Evolutionary conservation across 1,140 invertebrate genomes (phyloP), one percentile per base, ranked within the genome.

Genomic region (Drosophila sp.): DNA sequence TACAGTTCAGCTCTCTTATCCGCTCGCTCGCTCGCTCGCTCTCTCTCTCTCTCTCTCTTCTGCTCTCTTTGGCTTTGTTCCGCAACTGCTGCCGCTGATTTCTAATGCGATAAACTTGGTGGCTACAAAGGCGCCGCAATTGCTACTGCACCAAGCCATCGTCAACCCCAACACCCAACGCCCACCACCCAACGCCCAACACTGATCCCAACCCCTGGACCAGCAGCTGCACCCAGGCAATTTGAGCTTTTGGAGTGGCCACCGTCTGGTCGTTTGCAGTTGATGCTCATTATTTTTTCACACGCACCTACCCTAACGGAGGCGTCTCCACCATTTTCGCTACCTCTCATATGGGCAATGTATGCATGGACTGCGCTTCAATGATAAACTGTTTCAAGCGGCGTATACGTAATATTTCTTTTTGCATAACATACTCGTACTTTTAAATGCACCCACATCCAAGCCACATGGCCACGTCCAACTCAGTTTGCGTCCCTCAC

Each of bases 381-480:
- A 70, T 71, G 69, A 85, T 84, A 80, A 80, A 80, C 66, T 75
- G 66, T 60, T 67, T 78, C 33, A 47, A 68, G 44, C 65, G 55
- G 79, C 83, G 83, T 79, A 87, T 87, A 76, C 79, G 83, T 79
- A 87, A 86, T 86, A 83, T 79, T 74, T 76, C 75, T 69, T 79
- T 77, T 79, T 68, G 54, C 47, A 73, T 84, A 50, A 50, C 44
- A 50, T 50, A 50, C 44, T 50, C 44, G 72, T 73, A 63, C 77
- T 72, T 57, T 73, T 71, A 71, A 84, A 72, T 66, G 73, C 64
- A 55, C 70, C 47, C 44, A 50, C 44, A 50, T 50, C 23, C 44
- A 25, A 50, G 44, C 44, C 44, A 50, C 7, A 27, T 23, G 7
- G 6, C 23, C 44, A 50, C 44, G 23, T 27, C 17, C 40, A 41